Evolutionary conservation across 64 coral and sea anemone genomes (phyloP), one percentile per base, ranked within the genome.

Genomic region (Porites lutea): DNA sequence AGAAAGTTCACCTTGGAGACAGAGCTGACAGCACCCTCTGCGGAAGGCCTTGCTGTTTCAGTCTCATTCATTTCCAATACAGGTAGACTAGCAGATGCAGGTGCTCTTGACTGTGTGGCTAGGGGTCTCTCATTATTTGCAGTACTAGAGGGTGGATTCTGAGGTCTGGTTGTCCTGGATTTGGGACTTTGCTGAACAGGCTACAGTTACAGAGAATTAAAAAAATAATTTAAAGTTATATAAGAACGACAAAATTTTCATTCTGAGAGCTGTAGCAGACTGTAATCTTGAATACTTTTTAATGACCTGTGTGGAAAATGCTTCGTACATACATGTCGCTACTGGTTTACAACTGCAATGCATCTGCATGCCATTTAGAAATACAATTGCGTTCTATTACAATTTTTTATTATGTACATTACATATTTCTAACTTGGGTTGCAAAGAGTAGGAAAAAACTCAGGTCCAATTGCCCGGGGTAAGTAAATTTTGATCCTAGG

Each of bases 31-130:
- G 46, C 53, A 52, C 48, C 88, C n/a, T 60, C 80, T 78, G 65
- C 61, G 58, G 74, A 79, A 65, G 86, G 48, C 74, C 37, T 19
- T 65, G 74, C 43, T 22, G 92, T 51, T 19, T 97, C 95, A 11
- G 95, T 97, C 65, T 94, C 88, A 88, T 97, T 97, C 53, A 84
- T 97, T 82, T 97, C 95, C 22, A 71, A 76, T 14, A 93, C 83
- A 21, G 92, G 92, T 20, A 97, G 71, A 48, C 69, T 78, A 53
- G 74, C 82, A 79, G 80, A 64, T 15, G 82, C 61, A 76, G 66
- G 65, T 3, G 69, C 50, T 75, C 95, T 93, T 77, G 68, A 51
- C 21, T 78, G 79, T 11, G 53, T 53, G 8, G 87, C 65, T 71
- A 77, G 55, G 15, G 89, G 54, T 54, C 95, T 78, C 23, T 97